Percentiles rank a stretch among this genome's conserved stretches.
These are phyloP conservation scores for Dasyornis broadbenti DNA, from an alignment of 2,113 vertebrate genomes.

Conservation along the genomic window DNA sequence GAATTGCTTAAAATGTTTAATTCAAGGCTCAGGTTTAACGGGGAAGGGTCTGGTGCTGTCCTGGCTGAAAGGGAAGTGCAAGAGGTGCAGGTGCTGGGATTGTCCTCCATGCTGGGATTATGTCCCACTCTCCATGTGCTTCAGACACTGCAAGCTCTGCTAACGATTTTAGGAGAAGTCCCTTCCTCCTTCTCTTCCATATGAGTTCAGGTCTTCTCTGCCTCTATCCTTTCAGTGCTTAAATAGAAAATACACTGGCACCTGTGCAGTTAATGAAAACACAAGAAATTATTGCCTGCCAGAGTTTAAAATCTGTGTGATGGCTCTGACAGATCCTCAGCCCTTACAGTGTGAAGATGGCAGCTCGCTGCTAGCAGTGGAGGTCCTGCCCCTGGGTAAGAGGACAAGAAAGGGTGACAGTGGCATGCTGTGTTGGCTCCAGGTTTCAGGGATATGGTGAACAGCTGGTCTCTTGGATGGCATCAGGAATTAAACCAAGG, in stretches of 20 bases:
- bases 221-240: not conserved
- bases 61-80: not conserved
- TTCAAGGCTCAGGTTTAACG: not conserved
- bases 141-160: not conserved
- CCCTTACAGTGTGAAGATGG: not conserved
- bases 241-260: not conserved
- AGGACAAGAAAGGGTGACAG: not conserved
- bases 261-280: not conserved
- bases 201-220: not conserved
- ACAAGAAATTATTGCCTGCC: not conserved
- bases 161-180: not conserved
- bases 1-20: not conserved
- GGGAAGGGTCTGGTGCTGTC: not conserved
- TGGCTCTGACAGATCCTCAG: not conserved
- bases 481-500: not conserved
- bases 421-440: not conserved
- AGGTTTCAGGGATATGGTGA: not conserved
- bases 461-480: not conserved
- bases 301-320: not conserved
- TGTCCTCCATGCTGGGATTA: not conserved
- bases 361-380: not conserved
- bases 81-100: not conserved
- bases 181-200: rapidly evolving
- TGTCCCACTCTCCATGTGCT: rapidly evolving
- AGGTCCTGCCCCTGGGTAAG: not conserved